Percentiles rank a stretch among this genome's conserved stretches.
Evolutionary conservation across 2,113 vertebrate genomes (phyloP).

Genomic region (Rissa tridactyla): DNA sequence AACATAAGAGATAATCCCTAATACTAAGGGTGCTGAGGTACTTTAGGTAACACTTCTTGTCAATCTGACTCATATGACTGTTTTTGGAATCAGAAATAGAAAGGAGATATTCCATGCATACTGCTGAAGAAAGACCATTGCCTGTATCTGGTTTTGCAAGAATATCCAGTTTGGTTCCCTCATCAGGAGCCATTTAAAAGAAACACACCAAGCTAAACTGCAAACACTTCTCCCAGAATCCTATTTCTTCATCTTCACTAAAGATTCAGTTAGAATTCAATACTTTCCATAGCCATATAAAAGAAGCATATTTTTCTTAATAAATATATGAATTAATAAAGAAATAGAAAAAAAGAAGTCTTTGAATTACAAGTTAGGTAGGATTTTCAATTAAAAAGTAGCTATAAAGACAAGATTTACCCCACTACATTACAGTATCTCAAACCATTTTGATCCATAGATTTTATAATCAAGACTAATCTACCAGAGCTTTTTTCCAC

Average conservation of each 20-base stretch:
- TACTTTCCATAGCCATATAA: background rate
- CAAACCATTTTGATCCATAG: background rate
- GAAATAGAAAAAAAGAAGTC: background rate
- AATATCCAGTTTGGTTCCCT: background rate
- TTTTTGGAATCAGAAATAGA: background rate
- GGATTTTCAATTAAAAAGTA: constrained; percentile 4
- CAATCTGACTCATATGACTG: background rate
- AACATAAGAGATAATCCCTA: background rate
- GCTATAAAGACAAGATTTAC: background rate
- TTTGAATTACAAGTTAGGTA: background rate
- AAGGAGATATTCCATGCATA: background rate
- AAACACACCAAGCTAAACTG: background rate
- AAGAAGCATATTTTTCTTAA: background rate
- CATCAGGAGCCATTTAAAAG: background rate
- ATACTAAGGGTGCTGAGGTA: background rate
- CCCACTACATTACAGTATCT: background rate
- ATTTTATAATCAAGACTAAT: constrained; percentile 41
- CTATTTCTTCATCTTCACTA: background rate
- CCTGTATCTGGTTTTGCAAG: background rate
- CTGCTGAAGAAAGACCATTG: background rate
- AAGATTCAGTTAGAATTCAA: background rate
- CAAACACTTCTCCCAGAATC: background rate
- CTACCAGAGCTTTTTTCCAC: constrained; percentile 3
- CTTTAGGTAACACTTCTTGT: background rate
- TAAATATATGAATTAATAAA: background rate